Percentiles rank a stretch among this genome's conserved stretches.
These are phyloP conservation scores for Heliconius hermathena DNA, from an alignment of 1,140 invertebrate genomes.

Conservation along the genomic window DNA sequence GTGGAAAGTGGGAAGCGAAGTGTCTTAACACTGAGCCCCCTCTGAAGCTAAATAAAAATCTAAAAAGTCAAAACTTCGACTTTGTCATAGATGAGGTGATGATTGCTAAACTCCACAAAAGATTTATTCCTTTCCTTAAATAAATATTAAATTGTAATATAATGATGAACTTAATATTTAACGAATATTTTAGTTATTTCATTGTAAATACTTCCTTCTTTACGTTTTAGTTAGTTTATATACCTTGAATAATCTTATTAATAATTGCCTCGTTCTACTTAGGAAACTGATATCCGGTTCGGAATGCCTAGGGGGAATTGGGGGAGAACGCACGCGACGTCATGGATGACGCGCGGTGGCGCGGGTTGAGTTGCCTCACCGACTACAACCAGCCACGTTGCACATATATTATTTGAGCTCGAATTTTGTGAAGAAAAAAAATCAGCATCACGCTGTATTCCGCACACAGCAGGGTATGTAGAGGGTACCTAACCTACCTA, in stretches of 20 bases:
- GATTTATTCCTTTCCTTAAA: too few species aligned
- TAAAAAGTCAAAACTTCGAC: too few species aligned
- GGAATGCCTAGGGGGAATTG: conserved; percentile 44
- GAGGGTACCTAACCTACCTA: too few species aligned
- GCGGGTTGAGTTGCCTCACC: conserved; percentile 39
- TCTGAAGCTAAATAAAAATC: too few species aligned
- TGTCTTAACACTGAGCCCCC: too few species aligned
- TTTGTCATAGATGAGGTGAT: too few species aligned
- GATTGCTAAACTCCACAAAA: too few species aligned
- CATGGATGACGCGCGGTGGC: conserved; percentile 50
- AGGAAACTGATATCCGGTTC: conserved; percentile 40
- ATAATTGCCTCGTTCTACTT: conserved; percentile 58
- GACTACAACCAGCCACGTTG: conserved; percentile 11
- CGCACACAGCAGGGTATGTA: too few species aligned
- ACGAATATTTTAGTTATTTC: background rate
- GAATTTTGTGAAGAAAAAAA: conserved; percentile 29
- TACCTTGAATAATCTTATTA: conserved; percentile 36
- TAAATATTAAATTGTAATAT: background rate
- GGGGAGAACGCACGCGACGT: conserved; percentile 67
- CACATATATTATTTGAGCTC: background rate
- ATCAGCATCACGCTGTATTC: too few species aligned
- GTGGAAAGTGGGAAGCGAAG: too few species aligned
- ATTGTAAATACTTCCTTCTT: background rate
- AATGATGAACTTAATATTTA: background rate
- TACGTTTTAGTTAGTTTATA: background rate